Base-by-base conservation (phyloP, 1,140 invertebrate species). In the Diabrotica undecimpunctata region DNA sequence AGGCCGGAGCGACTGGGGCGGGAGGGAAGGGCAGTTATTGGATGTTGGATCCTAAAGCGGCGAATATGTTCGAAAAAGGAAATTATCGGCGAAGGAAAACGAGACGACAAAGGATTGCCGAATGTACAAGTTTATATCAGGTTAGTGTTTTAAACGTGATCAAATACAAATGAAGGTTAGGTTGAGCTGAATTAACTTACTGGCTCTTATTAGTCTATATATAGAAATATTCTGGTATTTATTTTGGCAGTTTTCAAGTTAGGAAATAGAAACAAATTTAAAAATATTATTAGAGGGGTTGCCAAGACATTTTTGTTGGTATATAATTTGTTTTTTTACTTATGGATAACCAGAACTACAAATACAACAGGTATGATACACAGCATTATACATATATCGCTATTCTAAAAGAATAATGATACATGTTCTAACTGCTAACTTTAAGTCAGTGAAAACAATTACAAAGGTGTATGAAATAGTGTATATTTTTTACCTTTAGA, bases 61-160 rank as follows among this genome's bases (percentile, higher is more conserved):
- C 81, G 66, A 93, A 94, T 77, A 95, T 95, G 93, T 95, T 95
- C 77, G 93, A 95, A 72, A 92, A 95, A 75, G 93, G 93, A 5
- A 93, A 91, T 73, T 95, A 94, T 77, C 81, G 94, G 46, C 78
- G 86, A 46, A 75, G 86, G 46, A 81, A 86, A 61, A 84, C 85
- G 8, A 78, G 84, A 38, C 73, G 82, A 11, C 84, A 83, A 59
- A 66, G 76, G 13, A 66, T 74, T 13, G 63, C 69, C 0, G 75
- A 77, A 39, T 74, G 74, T 54, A 60, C 65, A 14, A 57, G 8
- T 51, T 51, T 71, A 7, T 68, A 70, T 57, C 74, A 74, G 64
- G 68, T 75, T 37, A 70, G 68, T 53, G 12, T 25, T 25, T 25
- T 25, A 25, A 25, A 25, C 10, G 46, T 9, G 46, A 51, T 51